Conservation (phyloP, 2,113 vertebrate genomes). For the Upupa epops region DNA sequence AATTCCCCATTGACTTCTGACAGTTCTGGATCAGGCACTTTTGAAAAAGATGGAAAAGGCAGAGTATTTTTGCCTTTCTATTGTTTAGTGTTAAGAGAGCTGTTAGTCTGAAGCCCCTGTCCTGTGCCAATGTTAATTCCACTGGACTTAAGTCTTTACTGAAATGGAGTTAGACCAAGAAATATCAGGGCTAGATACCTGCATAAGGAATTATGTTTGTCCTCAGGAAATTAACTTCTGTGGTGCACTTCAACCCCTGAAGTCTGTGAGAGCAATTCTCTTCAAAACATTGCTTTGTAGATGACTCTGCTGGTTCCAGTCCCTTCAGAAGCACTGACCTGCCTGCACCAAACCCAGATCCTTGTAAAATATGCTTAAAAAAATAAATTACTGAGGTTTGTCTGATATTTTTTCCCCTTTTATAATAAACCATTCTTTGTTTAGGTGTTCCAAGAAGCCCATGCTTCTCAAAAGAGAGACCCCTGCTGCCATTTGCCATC, state of each 20-base stretch:
- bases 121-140: neutral
- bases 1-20: neutral
- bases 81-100: neutral
- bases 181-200: neutral
- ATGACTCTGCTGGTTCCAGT: neutral
- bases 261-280: neutral
- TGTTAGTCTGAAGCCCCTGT: neutral
- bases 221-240: neutral
- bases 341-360: neutral
- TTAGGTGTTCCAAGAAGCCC: neutral
- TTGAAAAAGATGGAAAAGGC: neutral
- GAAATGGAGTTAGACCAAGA: neutral
- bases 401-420: neutral
- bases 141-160: neutral
- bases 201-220: neutral
- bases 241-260: neutral
- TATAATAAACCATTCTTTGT: neutral
- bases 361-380: neutral
- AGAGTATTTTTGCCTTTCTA: neutral
- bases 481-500: neutral
- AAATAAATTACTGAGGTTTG: neutral
- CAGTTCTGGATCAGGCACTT: neutral
- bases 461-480: neutral
- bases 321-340: neutral
- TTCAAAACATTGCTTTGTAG: neutral